Base-by-base conservation (phyloP, 2,888 invertebrate species). In the Pharmacophagus antenor region DNA sequence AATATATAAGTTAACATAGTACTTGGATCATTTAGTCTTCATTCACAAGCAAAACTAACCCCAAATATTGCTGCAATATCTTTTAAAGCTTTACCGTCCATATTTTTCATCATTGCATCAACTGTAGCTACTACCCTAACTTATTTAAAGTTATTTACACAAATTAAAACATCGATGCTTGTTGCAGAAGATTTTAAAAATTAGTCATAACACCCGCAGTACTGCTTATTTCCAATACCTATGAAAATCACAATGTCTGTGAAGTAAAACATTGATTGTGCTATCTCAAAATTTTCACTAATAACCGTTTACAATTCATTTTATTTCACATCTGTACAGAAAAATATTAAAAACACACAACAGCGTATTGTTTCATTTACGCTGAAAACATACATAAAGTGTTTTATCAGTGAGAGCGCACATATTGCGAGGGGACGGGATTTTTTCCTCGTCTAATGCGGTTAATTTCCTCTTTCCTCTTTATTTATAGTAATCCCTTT, bases 401-500 rank as follows among this genome's bases (percentile, higher is more conserved):
- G 85, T 89, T 89, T 90, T 90, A 89, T 85, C 88, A 85, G 85
- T 85, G 84, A 85, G 85, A 84, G 84, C 83, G 76, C 87, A 88
- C 88, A 89, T 88, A 89, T 88, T 88, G 88, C 80, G 76, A 80
- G 86, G 88, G 88, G 89, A 79, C 76, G 79, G 80, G 76, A 80
- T 84, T 87, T 87, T 87, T 88, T 85, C 84, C 86, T 80, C 78
- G 72, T 78, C 81, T 88, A 89, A 89, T 86, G 88, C 88, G 88
- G 88, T 89, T 89, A 90, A 89, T 90, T 90, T 90, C 88, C 88
- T 88, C 87, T 88, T 90, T 89, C 89, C 89, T 90, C 82, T 89
- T 89, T 90, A 90, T 90, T 90, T 90, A 89, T 89, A 88, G 90
- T 90, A 90, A 90, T 90, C 89, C 88, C 89, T 88, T 88, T 89